These are phyloP conservation scores for Epirrita christyi DNA, from an alignment of 2,888 invertebrate species.

Conservation along the genomic window DNA sequence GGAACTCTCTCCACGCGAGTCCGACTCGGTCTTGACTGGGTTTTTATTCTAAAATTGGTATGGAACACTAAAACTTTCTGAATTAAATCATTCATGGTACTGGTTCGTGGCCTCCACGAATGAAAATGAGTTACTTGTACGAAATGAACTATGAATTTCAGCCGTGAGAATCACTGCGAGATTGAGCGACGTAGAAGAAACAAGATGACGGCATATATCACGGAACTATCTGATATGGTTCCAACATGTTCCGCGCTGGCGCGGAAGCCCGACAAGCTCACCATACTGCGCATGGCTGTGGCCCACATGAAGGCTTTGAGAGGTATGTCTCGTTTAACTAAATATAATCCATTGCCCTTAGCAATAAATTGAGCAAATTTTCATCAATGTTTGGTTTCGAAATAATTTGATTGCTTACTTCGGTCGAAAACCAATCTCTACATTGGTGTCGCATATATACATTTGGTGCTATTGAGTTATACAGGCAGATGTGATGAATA, in stretches of 20 bases:
- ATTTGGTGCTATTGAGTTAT: constrained; percentile 1
- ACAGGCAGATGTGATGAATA: constrained; percentile 12
- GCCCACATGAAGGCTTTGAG: constrained; percentile 99
- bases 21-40: no score
- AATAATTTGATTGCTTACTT: constrained; percentile 8
- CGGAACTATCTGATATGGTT: constrained; percentile 99
- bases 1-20: no score
- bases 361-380: constrained; percentile 8
- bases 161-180: constrained; percentile 99
- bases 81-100: no score
- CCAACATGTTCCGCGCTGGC: constrained; percentile 99
- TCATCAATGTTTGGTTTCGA: not conserved
- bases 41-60: no score
- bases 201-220: constrained; percentile 99
- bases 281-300: constrained; percentile 99
- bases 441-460: not conserved
- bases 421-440: not conserved
- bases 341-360: not conserved
- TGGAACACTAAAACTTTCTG: no score
- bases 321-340: constrained; percentile 74
- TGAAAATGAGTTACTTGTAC: no score
- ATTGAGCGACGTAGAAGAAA: constrained; percentile 98
- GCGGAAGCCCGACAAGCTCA: constrained; percentile 99
- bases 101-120: no score
- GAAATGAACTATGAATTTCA: constrained; percentile 52